These are phyloP conservation scores for Spialia ferax DNA, from an alignment of 2,888 invertebrate species.

Conservation along the genomic window DNA sequence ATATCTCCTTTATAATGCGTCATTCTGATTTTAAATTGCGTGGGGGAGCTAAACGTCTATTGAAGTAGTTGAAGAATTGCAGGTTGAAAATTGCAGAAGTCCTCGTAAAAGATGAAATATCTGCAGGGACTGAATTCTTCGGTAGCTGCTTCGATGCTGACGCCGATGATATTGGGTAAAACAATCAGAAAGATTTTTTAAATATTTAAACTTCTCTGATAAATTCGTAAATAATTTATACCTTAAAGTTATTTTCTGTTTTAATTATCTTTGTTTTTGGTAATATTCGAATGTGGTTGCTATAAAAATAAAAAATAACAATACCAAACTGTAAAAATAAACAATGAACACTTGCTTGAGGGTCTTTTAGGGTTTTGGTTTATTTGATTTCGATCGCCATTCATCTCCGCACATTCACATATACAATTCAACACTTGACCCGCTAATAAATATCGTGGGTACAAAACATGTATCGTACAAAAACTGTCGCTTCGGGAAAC, in stretches of 20 bases:
- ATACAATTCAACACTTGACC: conserved; percentile 39
- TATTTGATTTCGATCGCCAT: conserved; percentile 29
- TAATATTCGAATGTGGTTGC: too few relatives aligned
- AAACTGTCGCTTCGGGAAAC: conserved; percentile 56
- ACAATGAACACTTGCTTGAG: conserved; percentile 9
- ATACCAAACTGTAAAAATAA: too few relatives aligned
- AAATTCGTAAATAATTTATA: too few relatives aligned
- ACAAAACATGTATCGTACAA: conserved; percentile 47
- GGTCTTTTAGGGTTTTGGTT: conserved; percentile 24
- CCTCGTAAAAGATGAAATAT: conserved; percentile 30
- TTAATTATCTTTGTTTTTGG: too few relatives aligned
- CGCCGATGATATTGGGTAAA: too few relatives aligned
- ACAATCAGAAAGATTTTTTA: too few relatives aligned
- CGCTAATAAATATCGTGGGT: conserved; percentile 47
- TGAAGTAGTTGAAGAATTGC: conserved; percentile 35
- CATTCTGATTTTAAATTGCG: conserved; percentile 41
- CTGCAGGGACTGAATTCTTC: conserved; percentile 4
- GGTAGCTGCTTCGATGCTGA: too few relatives aligned
- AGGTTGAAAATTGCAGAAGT: conserved; percentile 38
- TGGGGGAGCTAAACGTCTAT: conserved; percentile 39
- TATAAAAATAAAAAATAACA: too few relatives aligned
- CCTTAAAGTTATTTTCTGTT: too few relatives aligned
- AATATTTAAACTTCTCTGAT: too few relatives aligned
- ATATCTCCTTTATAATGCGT: conserved; percentile 45
- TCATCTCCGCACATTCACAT: conserved; percentile 29